Conservation (phyloP, 2,888 invertebrate species). For the Ganaspis brasiliensis region DNA sequence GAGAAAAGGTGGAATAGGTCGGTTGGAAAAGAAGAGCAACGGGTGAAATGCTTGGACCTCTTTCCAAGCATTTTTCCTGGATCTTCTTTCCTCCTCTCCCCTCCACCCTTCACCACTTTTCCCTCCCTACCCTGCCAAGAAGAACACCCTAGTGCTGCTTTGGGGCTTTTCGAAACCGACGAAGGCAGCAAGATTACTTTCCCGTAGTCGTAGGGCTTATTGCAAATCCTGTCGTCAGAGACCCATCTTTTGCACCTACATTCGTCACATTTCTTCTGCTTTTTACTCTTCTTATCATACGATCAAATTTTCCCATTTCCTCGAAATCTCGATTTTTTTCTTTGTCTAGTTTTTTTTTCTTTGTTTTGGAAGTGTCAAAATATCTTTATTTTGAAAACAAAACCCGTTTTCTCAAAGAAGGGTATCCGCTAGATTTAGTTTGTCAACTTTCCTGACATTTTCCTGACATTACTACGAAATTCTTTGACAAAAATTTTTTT, state of each 20-base stretch:
- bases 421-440: too few relatives aligned
- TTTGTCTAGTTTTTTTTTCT: too few relatives aligned
- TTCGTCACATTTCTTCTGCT: conserved; percentile 27
- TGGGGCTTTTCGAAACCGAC: conserved; percentile 45
- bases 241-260: conserved; percentile 38
- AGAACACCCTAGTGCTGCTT: too few relatives aligned
- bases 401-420: too few relatives aligned
- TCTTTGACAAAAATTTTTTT: too few relatives aligned
- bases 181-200: conserved; percentile 53
- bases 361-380: too few relatives aligned
- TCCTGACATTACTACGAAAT: too few relatives aligned
- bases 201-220: conserved; percentile 37
- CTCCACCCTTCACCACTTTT: background rate
- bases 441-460: too few relatives aligned
- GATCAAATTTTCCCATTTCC: conserved; percentile 3
- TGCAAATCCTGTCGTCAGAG: conserved; percentile 32
- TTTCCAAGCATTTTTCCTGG: background rate
- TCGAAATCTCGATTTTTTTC: too few relatives aligned
- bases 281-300: conserved; percentile 34
- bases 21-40: background rate
- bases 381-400: too few relatives aligned
- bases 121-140: background rate
- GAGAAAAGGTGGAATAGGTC: background rate
- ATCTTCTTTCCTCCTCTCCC: background rate
- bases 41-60: conserved; percentile 20